These are phyloP conservation scores for Drosophila histrio DNA, from an alignment of 2,888 invertebrate species.

Conservation along the genomic window DNA sequence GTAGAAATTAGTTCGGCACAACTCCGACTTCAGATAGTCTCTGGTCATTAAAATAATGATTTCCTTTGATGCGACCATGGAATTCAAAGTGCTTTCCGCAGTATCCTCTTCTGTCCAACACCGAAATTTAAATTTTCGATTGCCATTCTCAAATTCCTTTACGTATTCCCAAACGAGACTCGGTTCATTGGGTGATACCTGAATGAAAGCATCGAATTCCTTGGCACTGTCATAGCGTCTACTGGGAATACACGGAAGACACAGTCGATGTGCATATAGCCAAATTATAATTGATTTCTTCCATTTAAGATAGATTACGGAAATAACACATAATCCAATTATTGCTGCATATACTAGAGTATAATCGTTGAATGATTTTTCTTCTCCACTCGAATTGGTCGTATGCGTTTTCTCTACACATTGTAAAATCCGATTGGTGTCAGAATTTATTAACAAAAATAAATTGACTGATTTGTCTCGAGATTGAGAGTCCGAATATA, in stretches of 20 bases:
- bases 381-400: not conserved
- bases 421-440: not conserved
- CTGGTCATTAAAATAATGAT: constrained; percentile 11
- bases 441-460: too few relatives aligned
- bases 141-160: not conserved
- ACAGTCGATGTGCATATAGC: not conserved
- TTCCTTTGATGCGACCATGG: constrained; percentile 11
- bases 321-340: not conserved
- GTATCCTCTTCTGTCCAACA: not conserved
- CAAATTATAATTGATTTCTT: not conserved
- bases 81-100: not conserved
- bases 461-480: too few relatives aligned
- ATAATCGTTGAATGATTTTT: not conserved
- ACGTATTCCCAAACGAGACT: not conserved
- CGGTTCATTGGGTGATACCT: not conserved
- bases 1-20: not conserved
- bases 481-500: too few relatives aligned
- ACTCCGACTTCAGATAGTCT: not conserved
- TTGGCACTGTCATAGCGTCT: not conserved
- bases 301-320: not conserved
- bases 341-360: not conserved
- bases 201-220: constrained; percentile 3
- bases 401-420: not conserved
- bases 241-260: not conserved
- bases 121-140: not conserved